Evolutionary conservation across 2,797 vertebrate genomes (phyloP).

Genomic region (Lepidocolaptes lacrymiger): DNA sequence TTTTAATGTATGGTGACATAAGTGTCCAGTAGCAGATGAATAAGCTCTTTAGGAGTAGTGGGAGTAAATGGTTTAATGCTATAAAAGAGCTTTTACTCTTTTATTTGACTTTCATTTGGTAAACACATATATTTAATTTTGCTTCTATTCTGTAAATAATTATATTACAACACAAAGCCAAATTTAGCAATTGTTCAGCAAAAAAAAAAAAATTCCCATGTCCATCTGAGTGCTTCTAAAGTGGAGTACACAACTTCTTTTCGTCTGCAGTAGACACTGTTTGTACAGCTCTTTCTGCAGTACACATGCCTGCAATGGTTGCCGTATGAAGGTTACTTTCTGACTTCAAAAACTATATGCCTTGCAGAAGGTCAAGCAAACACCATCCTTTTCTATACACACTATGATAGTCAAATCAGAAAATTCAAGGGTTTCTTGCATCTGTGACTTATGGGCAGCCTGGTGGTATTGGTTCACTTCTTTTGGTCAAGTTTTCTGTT

Average conservation of each 20-base stretch:
- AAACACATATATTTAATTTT: slow-evolving; percentile 8
- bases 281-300: not conserved
- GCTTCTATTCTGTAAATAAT: not conserved
- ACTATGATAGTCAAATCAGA: not conserved
- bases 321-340: not conserved
- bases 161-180: not conserved
- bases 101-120: not conserved
- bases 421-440: not conserved
- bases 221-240: not conserved
- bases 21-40: not conserved
- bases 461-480: not conserved
- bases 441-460: not conserved
- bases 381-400: not conserved
- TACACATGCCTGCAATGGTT: not conserved
- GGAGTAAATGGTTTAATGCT: not conserved
- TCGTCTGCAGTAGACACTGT: not conserved
- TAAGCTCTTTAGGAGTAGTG: not conserved
- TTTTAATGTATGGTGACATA: not conserved
- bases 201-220: not conserved
- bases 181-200: not conserved
- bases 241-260: not conserved
- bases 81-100: not conserved
- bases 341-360: not conserved
- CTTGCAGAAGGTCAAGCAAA: not conserved
- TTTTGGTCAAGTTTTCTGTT: not conserved